These are phyloP conservation scores for Caenorhabditis japonica DNA, from an alignment of 2,888 invertebrate genomes.

Conservation along the genomic window DNA sequence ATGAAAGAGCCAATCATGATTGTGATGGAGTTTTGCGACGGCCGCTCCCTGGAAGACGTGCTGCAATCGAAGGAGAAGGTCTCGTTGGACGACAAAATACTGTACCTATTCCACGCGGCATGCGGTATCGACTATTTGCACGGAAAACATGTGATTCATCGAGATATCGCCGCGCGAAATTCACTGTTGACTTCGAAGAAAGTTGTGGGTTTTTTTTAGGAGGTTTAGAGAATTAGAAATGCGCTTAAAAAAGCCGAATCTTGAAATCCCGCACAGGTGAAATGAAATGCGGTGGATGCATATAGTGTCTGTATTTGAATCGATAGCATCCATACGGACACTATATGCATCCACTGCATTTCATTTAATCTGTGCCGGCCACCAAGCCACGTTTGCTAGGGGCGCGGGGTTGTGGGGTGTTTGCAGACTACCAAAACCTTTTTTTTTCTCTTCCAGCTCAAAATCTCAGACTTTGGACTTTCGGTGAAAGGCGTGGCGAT, in stretches of 20 bases:
- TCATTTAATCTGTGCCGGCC: no score
- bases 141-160: slow-evolving; percentile 52
- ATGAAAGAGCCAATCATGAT: slow-evolving; percentile 63
- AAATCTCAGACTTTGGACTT: slow-evolving; percentile 62
- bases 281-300: no score
- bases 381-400: no score
- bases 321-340: no score
- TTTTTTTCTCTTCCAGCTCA: slow-evolving; percentile 31
- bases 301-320: no score
- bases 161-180: slow-evolving; percentile 54
- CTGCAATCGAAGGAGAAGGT: slow-evolving; percentile 22
- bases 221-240: no score
- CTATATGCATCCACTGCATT: no score
- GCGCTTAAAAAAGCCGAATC: no score
- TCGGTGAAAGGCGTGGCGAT: slow-evolving; percentile 51
- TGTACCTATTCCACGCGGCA: slow-evolving; percentile 54
- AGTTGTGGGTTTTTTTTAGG: slow-evolving; percentile 5
- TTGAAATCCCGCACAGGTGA: no score
- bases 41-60: slow-evolving; percentile 38
- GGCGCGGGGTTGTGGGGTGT: no score
- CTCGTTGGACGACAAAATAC: slow-evolving; percentile 32
- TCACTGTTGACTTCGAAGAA: slow-evolving; percentile 35
- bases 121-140: slow-evolving; percentile 60
- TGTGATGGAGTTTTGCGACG: slow-evolving; percentile 59
- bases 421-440: no score